Evolutionary conservation across 2,113 vertebrate species (phyloP).

Genomic region (Synchiropus splendidus): DNA sequence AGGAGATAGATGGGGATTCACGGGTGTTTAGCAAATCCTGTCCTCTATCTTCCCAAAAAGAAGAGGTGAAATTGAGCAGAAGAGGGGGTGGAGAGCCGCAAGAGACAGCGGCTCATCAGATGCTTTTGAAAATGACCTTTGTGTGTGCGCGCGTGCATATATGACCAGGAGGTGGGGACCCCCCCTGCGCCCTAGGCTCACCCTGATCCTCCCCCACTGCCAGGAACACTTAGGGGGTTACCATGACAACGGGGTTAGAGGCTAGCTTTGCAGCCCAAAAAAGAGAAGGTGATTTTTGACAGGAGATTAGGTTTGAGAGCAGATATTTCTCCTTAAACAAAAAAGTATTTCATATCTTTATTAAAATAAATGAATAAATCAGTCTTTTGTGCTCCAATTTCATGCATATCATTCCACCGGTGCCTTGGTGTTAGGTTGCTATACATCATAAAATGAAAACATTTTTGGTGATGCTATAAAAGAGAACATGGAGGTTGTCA

Average conservation of each 20-base stretch:
- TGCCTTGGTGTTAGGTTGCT: no score
- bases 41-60: constrained; percentile 16
- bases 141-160: constrained; percentile 11
- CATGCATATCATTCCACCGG: no score
- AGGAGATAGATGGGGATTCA: constrained; percentile 29
- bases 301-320: no score
- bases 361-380: no score
- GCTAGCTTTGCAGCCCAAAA: constrained; percentile 10
- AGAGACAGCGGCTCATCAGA: constrained; percentile 27
- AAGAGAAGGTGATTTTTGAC: no score
- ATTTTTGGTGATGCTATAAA: no score
- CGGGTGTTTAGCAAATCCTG: constrained; percentile 31
- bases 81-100: constrained; percentile 2
- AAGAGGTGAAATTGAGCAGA: constrained; percentile 7
- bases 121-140: constrained; percentile 29
- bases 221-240: constrained; percentile 25
- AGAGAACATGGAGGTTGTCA: no score
- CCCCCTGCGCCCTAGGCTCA: background rate
- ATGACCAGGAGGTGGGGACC: constrained; percentile 6
- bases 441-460: no score
- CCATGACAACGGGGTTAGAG: constrained; percentile 47
- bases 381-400: no score
- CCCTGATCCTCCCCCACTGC: constrained; percentile 1
- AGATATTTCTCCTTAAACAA: no score
- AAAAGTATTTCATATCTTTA: no score